These are phyloP conservation scores for Calliscelio sp. DNA, from an alignment of 2,888 invertebrate genomes.

Conservation along the genomic window DNA sequence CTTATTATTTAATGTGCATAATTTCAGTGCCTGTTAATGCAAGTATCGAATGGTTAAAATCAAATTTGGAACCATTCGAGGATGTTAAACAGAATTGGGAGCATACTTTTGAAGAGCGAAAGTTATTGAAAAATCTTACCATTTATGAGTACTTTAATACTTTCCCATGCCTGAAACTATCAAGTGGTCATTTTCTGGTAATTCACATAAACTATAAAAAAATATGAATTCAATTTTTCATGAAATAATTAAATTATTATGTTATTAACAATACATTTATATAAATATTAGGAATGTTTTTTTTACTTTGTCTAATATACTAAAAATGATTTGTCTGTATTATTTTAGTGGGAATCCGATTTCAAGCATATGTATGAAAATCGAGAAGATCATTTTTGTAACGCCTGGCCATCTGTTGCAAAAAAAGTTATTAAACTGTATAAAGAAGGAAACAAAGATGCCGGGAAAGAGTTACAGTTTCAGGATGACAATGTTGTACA, in stretches of 20 bases:
- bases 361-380: background rate
- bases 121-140: no score
- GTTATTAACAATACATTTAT: background rate
- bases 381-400: background rate
- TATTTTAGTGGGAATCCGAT: constrained; percentile 41
- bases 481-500: no score
- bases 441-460: background rate
- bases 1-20: no score
- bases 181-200: constrained; percentile 8
- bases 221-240: background rate
- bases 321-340: no score
- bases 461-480: background rate
- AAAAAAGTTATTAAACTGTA: background rate
- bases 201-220: no score
- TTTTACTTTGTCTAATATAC: no score
- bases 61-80: no score
- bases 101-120: no score
- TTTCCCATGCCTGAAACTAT: constrained; percentile 21
- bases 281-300: constrained; percentile 17
- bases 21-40: no score
- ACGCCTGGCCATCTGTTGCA: constrained; percentile 8
- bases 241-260: background rate
- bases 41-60: no score
- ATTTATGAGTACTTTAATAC: constrained; percentile 30
- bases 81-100: no score